A percentile compares a stretch with the other conserved stretches of the same genome.
phyloP scores from a whole-genome alignment of 2,888 invertebrate species.

The Xestobium rufovillosum region DNA sequence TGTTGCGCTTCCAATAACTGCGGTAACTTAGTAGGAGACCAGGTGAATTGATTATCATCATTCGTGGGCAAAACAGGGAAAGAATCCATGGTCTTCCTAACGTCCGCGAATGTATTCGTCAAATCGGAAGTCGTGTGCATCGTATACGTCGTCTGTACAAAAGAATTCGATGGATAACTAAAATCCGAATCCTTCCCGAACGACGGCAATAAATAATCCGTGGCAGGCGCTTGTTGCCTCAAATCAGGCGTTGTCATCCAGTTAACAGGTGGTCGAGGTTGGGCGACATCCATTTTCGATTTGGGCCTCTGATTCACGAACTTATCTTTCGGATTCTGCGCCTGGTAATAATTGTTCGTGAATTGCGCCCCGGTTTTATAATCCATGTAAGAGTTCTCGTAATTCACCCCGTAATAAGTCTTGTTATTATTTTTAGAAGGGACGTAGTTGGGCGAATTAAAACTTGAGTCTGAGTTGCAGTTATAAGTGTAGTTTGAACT shows the following conservation, averaged over 20 bases:
- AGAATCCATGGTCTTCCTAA: slow-evolving; percentile 28
- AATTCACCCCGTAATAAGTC: slow-evolving; percentile 30
- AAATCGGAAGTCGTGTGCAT: slow-evolving; percentile 27
- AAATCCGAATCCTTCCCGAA: slow-evolving; percentile 40
- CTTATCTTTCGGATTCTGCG: slow-evolving; percentile 11
- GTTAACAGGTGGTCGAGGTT: slow-evolving; percentile 48
- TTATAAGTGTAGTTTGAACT: slow-evolving; percentile 33
- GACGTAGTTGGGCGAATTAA: slow-evolving; percentile 28
- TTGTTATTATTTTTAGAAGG: slow-evolving; percentile 24
- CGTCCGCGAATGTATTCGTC: slow-evolving; percentile 22
- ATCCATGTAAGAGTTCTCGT: slow-evolving; percentile 33
- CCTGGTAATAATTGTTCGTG: slow-evolving; percentile 18
- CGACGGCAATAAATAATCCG: slow-evolving; percentile 44
- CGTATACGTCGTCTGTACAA: slow-evolving; percentile 28
- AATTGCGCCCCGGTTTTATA: slow-evolving; percentile 26
- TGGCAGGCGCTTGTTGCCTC: slow-evolving; percentile 34
- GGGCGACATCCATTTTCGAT: slow-evolving; percentile 16
- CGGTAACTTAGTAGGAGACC: slow-evolving; percentile 49
- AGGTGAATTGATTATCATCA: slow-evolving; percentile 49
- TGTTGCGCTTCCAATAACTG: slow-evolving; percentile 41
- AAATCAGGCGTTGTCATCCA: slow-evolving; percentile 56
- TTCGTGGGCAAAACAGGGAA: slow-evolving; percentile 25
- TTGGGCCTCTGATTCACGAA: slow-evolving; percentile 9
- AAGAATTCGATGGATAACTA: slow-evolving; percentile 30
- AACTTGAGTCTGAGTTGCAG: slow-evolving; percentile 32